Evolutionary conservation across 2,113 vertebrate species (phyloP), one percentile per base, ranked within the genome.

Genomic region (Muscicapa adusta): DNA sequence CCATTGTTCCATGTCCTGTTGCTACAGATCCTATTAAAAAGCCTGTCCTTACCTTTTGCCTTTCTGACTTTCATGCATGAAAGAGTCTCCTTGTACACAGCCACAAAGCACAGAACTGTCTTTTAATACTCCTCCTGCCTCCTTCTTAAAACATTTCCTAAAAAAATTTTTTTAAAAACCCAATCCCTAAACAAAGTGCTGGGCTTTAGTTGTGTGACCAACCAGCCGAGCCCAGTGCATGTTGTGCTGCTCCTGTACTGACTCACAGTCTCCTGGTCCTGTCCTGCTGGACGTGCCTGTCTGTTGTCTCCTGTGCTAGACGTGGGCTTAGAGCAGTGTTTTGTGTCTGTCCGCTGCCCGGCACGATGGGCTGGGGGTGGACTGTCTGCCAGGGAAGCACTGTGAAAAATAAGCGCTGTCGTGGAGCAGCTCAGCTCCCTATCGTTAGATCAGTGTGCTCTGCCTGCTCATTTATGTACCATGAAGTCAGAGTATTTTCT

Each of bases 191-290:
- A 54, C 60, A 94, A 89, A 80, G 11, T 36, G 33, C 53, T 60
- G 34, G 68, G 61, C 83, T 86, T 74, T 3, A 56, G 48, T 10
- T 89, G 48, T 88, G 91, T 48, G 88, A 79, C 60, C 22, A 38
- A 2, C 4, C 72, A 93, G 88, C 74, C 1, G 20, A 85, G 93
- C 65, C 71, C 66, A 42, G 74, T 0, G 26, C 51, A 0, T 50
- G 71, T 58, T 65, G 48, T 91, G 89, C 89, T 10, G 65, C 12
- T 51, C 73, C 85, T 38, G 50, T 4, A 53, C 89, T 93, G 85
- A 94, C 88, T 94, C 95, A 94, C 81, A 51, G 75, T 91, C 95
- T 94, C 85, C 88, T 65, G 82, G 77, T 89, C 66, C 88, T 79
- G 70, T 68, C 66, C 26, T 1, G 1, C 88, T 90, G 93, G 92